Percentiles rank a stretch among this genome's conserved stretches.
Conservation (phyloP, 2,113 vertebrate species). For the Falco punctatus region DNA sequence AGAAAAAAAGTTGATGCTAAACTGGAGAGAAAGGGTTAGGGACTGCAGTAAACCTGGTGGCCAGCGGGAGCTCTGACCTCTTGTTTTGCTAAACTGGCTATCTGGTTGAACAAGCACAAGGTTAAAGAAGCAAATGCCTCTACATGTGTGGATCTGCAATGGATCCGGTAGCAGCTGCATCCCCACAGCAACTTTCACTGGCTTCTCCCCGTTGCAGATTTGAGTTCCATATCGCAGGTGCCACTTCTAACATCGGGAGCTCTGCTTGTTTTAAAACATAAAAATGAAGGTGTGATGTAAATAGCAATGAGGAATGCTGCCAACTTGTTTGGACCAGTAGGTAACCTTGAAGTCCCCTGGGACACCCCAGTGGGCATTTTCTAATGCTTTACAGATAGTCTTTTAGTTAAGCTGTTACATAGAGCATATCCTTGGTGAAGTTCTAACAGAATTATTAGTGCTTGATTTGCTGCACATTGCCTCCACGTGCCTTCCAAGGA, state of each 20-base stretch:
- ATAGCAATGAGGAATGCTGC: not conserved
- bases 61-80: not conserved
- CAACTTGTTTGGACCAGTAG: not conserved
- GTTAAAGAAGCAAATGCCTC: not conserved
- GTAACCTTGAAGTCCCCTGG: not conserved
- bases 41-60: not conserved
- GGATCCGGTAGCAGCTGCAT: not conserved
- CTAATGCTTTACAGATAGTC: not conserved
- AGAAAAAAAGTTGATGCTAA: not conserved
- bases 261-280: not conserved
- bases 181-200: not conserved
- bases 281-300: not conserved
- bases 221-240: not conserved
- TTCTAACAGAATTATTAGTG: not conserved
- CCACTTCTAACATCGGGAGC: not conserved
- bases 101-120: not conserved
- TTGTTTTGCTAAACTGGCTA: not conserved
- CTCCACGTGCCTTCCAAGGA: not conserved
- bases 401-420: not conserved
- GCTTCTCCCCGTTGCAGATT: not conserved
- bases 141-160: not conserved
- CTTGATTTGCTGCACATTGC: not conserved
- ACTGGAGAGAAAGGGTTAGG: not conserved
- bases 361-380: not conserved
- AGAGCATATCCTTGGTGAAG: not conserved